Evolutionary conservation across 2,888 invertebrate species (phyloP).

Genomic region (Acrobeloides nanus): DNA sequence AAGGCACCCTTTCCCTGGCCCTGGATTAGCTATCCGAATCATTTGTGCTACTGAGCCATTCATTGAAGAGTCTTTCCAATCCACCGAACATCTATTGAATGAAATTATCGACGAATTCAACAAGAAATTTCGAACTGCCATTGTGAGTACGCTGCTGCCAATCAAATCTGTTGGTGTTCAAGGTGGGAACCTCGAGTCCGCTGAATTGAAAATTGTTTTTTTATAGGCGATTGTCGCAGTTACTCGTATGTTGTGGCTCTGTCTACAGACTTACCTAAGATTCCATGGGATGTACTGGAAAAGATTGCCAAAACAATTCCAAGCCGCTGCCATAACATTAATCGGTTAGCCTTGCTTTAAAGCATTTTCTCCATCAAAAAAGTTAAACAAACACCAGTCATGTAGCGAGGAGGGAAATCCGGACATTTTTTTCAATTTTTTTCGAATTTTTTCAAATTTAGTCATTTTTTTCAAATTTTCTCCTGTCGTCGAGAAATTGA

Average conservation of each 20-base stretch:
- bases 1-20: constrained; percentile 96
- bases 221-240: constrained; percentile 60
- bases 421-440: no score
- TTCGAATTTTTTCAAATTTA: no score
- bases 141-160: constrained; percentile 19
- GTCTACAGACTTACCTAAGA: constrained; percentile 68
- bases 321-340: constrained; percentile 67
- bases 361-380: no score
- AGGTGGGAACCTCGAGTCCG: no score
- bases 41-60: constrained; percentile 90
- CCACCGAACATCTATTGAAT: no score
- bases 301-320: constrained; percentile 85
- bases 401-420: no score
- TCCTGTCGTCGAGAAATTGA: no score
- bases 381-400: no score
- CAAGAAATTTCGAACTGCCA: constrained; percentile 6
- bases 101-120: constrained; percentile 31
- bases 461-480: no score
- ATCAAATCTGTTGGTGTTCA: constrained; percentile 73
- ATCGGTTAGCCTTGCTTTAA: constrained; percentile 55
- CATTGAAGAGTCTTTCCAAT: no score
- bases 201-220: no score
- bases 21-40: constrained; percentile 89
- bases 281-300: constrained; percentile 69
- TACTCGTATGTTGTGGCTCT: constrained; percentile 95